phyloP scores from a whole-genome alignment of 1,140 invertebrate species.

The Agraylea sexmaculata region DNA sequence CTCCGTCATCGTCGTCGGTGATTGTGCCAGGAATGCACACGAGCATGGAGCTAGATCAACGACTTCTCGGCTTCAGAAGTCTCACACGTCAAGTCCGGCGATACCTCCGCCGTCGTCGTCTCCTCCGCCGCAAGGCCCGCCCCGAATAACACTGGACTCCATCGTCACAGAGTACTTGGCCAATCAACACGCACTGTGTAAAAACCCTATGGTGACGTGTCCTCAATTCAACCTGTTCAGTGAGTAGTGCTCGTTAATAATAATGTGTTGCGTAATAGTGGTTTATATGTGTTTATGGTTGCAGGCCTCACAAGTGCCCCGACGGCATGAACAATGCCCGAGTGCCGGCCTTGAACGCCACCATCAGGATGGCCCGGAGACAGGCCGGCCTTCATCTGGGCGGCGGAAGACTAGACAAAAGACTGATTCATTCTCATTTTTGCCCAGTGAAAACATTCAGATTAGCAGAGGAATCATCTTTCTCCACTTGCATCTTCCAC shows the following conservation, averaged over 20 bases:
- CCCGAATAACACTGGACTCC: slow-evolving; percentile 65
- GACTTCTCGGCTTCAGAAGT: too few species aligned
- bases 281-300: slow-evolving; percentile 15
- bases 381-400: slow-evolving; percentile 45
- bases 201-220: slow-evolving; percentile 84
- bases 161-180: slow-evolving; percentile 93
- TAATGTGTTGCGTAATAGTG: slow-evolving; percentile 7
- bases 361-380: slow-evolving; percentile 45
- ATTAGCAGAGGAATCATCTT: slow-evolving; percentile 62
- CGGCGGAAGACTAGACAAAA: slow-evolving; percentile 55
- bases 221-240: slow-evolving; percentile 82
- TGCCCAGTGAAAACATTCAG: slow-evolving; percentile 74
- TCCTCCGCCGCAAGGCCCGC: slow-evolving; percentile 27
- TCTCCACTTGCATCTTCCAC: slow-evolving; percentile 60
- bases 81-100: slow-evolving; percentile 27
- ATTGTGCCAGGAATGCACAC: slow-evolving; percentile 12
- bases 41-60: slow-evolving; percentile 21
- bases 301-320: slow-evolving; percentile 84
- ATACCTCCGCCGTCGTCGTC: slow-evolving; percentile 14
- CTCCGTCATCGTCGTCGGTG: slow-evolving; percentile 4
- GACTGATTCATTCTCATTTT: slow-evolving; percentile 81
- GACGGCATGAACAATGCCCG: slow-evolving; percentile 66
- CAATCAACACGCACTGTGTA: slow-evolving; percentile 89
- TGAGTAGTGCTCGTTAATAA: slow-evolving; percentile 32
- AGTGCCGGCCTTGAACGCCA: slow-evolving; percentile 60